Conservation (phyloP, 2,113 vertebrate species). For the Neomonachus schauinslandi region DNA sequence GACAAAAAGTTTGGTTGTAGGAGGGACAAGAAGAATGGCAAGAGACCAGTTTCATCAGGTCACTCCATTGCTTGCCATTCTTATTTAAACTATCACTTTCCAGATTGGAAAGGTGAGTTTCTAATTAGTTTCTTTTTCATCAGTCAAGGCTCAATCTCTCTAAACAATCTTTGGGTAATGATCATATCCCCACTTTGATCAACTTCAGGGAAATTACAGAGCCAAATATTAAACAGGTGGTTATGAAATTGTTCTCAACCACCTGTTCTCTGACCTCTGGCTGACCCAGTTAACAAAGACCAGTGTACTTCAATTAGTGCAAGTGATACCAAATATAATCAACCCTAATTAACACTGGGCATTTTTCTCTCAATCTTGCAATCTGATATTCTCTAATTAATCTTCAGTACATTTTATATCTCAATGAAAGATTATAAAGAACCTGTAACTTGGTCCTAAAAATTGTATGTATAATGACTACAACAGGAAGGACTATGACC, state of each 20-base stretch:
- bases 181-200: constrained; percentile 78
- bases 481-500: not conserved
- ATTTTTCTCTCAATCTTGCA: constrained; percentile 12
- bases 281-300: constrained; percentile 80
- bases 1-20: constrained; percentile 38
- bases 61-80: constrained; percentile 80
- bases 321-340: constrained; percentile 79
- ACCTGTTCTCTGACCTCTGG: constrained; percentile 85
- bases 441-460: not conserved
- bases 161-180: constrained; percentile 88
- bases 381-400: constrained; percentile 31
- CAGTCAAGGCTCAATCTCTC: constrained; percentile 84
- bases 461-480: not conserved
- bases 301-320: constrained; percentile 84
- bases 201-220: constrained; percentile 85
- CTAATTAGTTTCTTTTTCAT: constrained; percentile 87
- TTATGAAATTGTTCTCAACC: constrained; percentile 84
- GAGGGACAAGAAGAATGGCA: constrained; percentile 47
- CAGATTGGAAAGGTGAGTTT: constrained; percentile 87
- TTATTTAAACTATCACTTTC: constrained; percentile 87
- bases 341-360: constrained; percentile 66
- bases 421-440: not conserved
- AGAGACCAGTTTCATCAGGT: constrained; percentile 47
- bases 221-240: constrained; percentile 86
- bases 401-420: constrained; percentile 12